These are phyloP conservation scores for Venustaconcha ellipsiformis DNA, from an alignment of 1,140 invertebrate species.

Conservation along the genomic window DNA sequence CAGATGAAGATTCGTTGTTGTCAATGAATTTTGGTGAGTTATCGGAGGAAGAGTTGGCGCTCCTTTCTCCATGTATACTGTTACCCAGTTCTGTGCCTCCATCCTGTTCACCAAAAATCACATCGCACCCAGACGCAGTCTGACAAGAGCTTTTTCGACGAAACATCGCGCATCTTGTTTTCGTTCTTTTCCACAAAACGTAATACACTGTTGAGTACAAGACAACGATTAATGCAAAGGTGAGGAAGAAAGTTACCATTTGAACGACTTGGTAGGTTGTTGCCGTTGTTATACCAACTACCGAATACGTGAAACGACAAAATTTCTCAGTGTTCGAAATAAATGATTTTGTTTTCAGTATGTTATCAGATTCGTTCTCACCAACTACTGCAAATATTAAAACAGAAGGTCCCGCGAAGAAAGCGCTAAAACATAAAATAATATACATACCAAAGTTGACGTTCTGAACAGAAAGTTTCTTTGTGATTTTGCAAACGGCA, in stretches of 20 bases:
- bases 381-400: constrained; percentile 52
- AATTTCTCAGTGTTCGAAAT: constrained; percentile 19
- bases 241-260: constrained; percentile 38
- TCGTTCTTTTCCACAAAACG: constrained; percentile 47
- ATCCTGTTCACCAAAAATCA: constrained; percentile 2
- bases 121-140: neutral
- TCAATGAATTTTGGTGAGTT: too few species aligned
- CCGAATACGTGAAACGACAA: constrained; percentile 53
- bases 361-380: constrained; percentile 25
- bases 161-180: constrained; percentile 26
- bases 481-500: constrained; percentile 41
- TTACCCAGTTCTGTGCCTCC: neutral
- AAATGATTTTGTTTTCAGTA: constrained; percentile 40
- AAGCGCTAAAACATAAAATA: constrained; percentile 37
- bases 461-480: constrained; percentile 35
- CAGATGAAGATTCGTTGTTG: too few species aligned
- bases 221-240: constrained; percentile 44
- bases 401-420: constrained; percentile 42
- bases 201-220: constrained; percentile 50
- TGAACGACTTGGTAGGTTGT: constrained; percentile 43
- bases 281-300: constrained; percentile 35
- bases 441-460: constrained; percentile 45
- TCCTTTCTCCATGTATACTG: constrained; percentile 4
- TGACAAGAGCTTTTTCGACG: neutral
- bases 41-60: neutral